phyloP scores from a whole-genome alignment of 2,797 vertebrate species.

The Carapus acus region DNA sequence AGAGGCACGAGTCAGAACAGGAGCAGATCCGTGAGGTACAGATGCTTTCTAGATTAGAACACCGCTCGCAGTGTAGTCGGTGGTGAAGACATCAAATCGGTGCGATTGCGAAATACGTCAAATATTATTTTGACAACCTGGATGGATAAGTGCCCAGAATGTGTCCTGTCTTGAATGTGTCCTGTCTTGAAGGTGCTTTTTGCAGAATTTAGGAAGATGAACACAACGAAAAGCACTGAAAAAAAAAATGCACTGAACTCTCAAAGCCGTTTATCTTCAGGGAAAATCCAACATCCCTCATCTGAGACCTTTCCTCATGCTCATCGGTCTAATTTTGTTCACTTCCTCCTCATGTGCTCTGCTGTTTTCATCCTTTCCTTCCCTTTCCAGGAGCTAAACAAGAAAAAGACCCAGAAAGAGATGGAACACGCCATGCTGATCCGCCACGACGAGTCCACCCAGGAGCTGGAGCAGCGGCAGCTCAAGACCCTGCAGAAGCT shows the following conservation, averaged over 20 bases:
- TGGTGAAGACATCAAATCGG: background rate
- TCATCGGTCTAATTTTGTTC: conserved; percentile 5
- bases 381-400: conserved; percentile 87
- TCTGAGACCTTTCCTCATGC: conserved; percentile 7
- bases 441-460: conserved; percentile 96
- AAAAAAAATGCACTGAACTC: conserved; percentile 63
- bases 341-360: background rate
- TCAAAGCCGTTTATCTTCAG: conserved; percentile 57
- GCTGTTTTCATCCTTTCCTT: too few species aligned
- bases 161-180: conserved; percentile 19
- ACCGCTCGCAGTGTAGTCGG: background rate
- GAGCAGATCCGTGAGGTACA: conserved; percentile 94
- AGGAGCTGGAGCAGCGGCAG: conserved; percentile 94
- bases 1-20: conserved; percentile 93
- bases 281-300: conserved; percentile 18
- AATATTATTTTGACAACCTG: conserved; percentile 16
- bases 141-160: too few species aligned
- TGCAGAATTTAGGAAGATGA: conserved; percentile 55
- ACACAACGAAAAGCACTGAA: conserved; percentile 51
- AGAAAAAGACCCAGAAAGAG: conserved; percentile 97
- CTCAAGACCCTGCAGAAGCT: conserved; percentile 95
- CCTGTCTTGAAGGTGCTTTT: conserved; percentile 26
- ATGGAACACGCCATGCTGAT: conserved; percentile 98
- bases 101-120: too few species aligned
- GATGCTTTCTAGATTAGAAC: background rate